Evolutionary conservation across 2,888 invertebrate species (phyloP).

Genomic region (Pristionchus japonicus): DNA sequence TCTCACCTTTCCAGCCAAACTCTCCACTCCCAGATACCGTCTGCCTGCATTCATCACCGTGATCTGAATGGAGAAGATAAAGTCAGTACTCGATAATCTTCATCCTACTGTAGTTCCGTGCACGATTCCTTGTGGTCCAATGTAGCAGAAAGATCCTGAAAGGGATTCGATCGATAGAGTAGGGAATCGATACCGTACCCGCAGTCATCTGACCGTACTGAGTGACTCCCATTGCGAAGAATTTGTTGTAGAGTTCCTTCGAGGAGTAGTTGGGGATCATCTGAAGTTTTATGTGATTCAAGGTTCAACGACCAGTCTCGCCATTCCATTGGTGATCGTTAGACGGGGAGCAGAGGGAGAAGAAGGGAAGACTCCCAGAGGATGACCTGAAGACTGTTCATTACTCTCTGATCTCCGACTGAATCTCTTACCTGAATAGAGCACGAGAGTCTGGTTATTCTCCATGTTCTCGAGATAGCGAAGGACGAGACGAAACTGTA

Average conservation of each 20-base stretch:
- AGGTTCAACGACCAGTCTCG: conserved; percentile 54
- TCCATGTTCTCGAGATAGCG: conserved; percentile 79
- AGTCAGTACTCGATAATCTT: neutral
- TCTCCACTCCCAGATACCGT: conserved; percentile 78
- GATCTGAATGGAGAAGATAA: conserved; percentile 75
- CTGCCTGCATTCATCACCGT: conserved; percentile 81
- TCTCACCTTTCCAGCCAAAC: conserved; percentile 78
- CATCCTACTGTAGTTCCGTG: conserved; percentile 81
- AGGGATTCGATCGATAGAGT: neutral
- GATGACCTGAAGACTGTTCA: conserved; percentile 77
- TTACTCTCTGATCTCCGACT: neutral
- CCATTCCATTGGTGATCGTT: conserved; percentile 82
- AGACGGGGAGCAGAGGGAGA: conserved; percentile 77
- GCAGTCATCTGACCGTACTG: conserved; percentile 83
- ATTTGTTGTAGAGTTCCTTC: conserved; percentile 79
- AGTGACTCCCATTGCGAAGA: conserved; percentile 81
- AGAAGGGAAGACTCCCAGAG: conserved; percentile 80
- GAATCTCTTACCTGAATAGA: conserved; percentile 78
- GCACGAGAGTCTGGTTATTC: conserved; percentile 79
- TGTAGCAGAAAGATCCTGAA: conserved; percentile 79
- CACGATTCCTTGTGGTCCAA: conserved; percentile 82
- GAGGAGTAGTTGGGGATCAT: conserved; percentile 81
- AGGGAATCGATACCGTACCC: conserved; percentile 75
- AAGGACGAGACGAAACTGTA: conserved; percentile 80
- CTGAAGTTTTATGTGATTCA: conserved; percentile 68